Evolutionary conservation across 2,113 vertebrate genomes (phyloP), one percentile per base, ranked within the genome.

Genomic region (Puntigrus tetrazona): DNA sequence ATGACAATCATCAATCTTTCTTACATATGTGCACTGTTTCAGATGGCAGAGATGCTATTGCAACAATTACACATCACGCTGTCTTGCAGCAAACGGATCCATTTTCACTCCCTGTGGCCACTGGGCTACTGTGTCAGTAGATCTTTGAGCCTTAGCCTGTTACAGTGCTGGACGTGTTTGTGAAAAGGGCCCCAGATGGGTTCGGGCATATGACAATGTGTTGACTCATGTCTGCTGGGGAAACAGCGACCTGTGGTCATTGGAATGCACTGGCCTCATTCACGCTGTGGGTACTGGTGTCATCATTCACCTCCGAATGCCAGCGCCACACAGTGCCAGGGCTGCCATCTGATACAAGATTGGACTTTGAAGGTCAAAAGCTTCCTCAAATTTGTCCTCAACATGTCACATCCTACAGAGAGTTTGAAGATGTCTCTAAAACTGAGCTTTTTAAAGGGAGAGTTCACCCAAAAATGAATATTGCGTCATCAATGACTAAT

Each of bases 241-340:
- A 80, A 80, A 80, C 38, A 80, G 78, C 41, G 27, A 65, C 57
- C 59, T 80, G 78, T 80, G 78, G 78, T 80, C 78, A 80, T 43
- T 65, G 38, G 38, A 80, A 43, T 63, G 38, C 38, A 45, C 38
- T 80, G 78, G 78, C 78, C 78, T 80, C 78, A 80, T 80, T 80
- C 41, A 65, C 7, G 16, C 78, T 45, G 78, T 1, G 78, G 57
- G 78, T 65, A 45, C 41, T 80, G 78, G 57, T 80, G 78, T 43
- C 78, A 80, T 80, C 78, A 80, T 80, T 80, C 78, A 45, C 25
- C 27, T n/a, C 16, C 34, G 78, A 80, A 80, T 63, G 38, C 78
- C 78, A 80, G 25, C 0, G 27, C 36, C 52, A 7, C 55, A 20
- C 36, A 25, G 36, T 78, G 76, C 76, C 52, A 61, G 55, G 34